Evolutionary conservation across 1,140 invertebrate species (phyloP), one percentile per base, ranked within the genome.

Genomic region (Piezodorus guildinii): DNA sequence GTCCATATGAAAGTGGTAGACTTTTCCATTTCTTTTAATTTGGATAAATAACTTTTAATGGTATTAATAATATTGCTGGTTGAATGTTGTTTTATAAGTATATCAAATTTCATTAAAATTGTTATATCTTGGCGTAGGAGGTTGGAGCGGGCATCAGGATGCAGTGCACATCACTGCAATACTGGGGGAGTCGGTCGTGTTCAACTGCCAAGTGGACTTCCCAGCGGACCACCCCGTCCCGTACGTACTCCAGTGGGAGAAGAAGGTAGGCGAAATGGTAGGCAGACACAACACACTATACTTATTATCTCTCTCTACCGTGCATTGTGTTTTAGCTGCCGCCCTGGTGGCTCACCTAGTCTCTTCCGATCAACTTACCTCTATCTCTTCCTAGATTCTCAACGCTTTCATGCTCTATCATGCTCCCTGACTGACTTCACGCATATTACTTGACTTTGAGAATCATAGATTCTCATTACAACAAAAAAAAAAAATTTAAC

Each of bases 161-260:
- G 91, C 91, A 71, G 88, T 93, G 71, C 90, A 93, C 80, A 92
- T 94, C 81, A 94, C 91, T 72, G 92, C 92, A 67, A 94, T 94
- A 76, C 81, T 94, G 72, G 93, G 92, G 72, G 91, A 95, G 78
- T 92, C 89, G 71, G 91, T 95, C 76, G 88, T 95, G 73, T 91
- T 96, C 81, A 94, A 94, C 79, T 96, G 93, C 80, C 89, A 91
- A 78, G 90, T 96, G 77, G 90, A 94, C 76, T 95, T 93, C 79
- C 92, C 92, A 69, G 89, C 90, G 76, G 88, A 90, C 78, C 87
- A 92, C 77, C 88, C 90, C 72, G 90, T 94, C 78, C 91, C 92
- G 77, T 95, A 95, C 81, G 91, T 95, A 79, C 86, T 95, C 74
- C 91, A 95, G 82, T 96, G 93, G 93, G 89, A 94, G 85, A 95